Evolutionary conservation across 2,888 invertebrate genomes (phyloP).

Genomic region (Graphium colonna): DNA sequence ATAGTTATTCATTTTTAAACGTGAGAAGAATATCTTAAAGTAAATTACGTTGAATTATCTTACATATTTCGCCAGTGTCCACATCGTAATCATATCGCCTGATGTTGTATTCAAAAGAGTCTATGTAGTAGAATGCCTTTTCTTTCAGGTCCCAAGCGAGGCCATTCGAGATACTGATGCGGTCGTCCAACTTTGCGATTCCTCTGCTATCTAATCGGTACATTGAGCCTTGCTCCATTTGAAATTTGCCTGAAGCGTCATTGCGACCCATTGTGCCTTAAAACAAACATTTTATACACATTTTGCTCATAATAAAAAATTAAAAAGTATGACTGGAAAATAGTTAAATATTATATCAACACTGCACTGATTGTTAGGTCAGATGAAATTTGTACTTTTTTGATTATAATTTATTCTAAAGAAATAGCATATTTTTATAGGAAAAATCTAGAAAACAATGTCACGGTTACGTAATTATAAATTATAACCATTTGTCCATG

Average conservation of each 20-base stretch:
- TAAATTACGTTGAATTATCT: too few relatives aligned
- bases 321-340: not conserved
- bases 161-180: slow-evolving; percentile 86
- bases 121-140: slow-evolving; percentile 86
- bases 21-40: too few relatives aligned
- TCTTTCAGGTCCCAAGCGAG: slow-evolving; percentile 85
- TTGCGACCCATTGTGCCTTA: slow-evolving; percentile 80
- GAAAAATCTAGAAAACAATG: too few relatives aligned
- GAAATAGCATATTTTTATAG: too few relatives aligned
- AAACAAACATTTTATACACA: too few relatives aligned
- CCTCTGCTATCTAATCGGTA: slow-evolving; percentile 57
- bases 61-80: slow-evolving; percentile 82
- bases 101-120: slow-evolving; percentile 82
- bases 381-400: not conserved
- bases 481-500: too few relatives aligned
- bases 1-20: too few relatives aligned
- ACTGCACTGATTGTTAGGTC: not conserved
- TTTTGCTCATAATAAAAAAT: too few relatives aligned
- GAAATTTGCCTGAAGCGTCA: slow-evolving; percentile 55
- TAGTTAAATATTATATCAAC: too few relatives aligned
- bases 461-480: too few relatives aligned
- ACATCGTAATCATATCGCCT: slow-evolving; percentile 87
- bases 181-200: slow-evolving; percentile 37
- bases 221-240: slow-evolving; percentile 62
- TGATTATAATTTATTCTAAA: too few relatives aligned